Evolutionary conservation across 2,797 vertebrate genomes (phyloP).

Genomic region (Platyrinchus mystaceus): DNA sequence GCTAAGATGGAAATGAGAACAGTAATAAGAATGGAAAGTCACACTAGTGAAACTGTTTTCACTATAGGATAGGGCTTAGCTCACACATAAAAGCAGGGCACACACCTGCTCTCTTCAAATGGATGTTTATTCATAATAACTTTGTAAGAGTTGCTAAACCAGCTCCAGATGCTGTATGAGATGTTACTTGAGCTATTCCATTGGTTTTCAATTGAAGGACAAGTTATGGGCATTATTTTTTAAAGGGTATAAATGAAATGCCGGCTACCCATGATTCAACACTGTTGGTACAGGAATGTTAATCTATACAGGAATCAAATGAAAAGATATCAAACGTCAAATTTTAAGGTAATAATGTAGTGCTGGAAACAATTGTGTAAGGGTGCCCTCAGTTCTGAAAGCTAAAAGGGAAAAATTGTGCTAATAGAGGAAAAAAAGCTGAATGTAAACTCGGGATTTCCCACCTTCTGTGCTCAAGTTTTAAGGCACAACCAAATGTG

Average conservation of each 20-base stretch:
- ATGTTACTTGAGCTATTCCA: background rate
- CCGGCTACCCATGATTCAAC: background rate
- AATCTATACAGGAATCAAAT: background rate
- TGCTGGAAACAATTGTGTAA: background rate
- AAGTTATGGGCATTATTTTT: background rate
- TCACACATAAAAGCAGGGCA: background rate
- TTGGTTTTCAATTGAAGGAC: background rate
- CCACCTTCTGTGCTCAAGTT: background rate
- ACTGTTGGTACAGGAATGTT: background rate
- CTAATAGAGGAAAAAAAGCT: background rate
- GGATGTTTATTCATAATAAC: background rate
- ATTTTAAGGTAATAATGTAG: background rate
- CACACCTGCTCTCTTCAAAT: background rate
- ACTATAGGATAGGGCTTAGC: background rate
- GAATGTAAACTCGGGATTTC: background rate
- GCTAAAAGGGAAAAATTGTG: background rate
- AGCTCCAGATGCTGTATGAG: background rate
- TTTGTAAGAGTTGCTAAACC: background rate
- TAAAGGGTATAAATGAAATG: background rate
- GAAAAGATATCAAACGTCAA: background rate
- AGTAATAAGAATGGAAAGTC: background rate
- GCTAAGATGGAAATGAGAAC: background rate
- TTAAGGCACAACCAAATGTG: background rate
- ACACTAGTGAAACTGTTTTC: background rate
- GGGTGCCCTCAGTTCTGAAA: background rate